A percentile compares a stretch with the other conserved stretches of the same genome.
phyloP scores from a whole-genome alignment of 2,888 invertebrate species.

The Germaria angustata region DNA sequence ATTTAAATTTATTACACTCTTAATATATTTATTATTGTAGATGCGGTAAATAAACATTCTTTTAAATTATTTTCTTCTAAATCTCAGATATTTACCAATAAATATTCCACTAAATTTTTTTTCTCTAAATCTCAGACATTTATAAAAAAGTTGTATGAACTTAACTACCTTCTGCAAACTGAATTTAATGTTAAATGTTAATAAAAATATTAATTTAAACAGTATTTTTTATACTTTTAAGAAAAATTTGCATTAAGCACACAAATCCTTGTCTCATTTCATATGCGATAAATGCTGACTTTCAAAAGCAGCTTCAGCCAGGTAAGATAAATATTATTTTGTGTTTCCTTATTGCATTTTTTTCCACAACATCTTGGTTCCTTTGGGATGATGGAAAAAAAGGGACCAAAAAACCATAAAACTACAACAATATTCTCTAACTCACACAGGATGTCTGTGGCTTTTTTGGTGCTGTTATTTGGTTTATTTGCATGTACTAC shows the following conservation, averaged over 20 bases:
- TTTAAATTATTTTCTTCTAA: too few species aligned
- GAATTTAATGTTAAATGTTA: too few species aligned
- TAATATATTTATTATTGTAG: too few species aligned
- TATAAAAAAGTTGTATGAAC: too few species aligned
- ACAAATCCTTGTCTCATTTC: not conserved
- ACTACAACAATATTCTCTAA: conserved; percentile 6
- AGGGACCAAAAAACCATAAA: not conserved
- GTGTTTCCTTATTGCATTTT: not conserved
- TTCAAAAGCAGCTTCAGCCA: not conserved
- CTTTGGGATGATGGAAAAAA: not conserved
- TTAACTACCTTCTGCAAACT: too few species aligned
- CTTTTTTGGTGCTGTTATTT: not conserved
- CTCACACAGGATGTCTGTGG: conserved; percentile 29
- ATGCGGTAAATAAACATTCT: too few species aligned
- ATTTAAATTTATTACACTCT: too few species aligned
- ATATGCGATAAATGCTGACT: conserved; percentile 3
- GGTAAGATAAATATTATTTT: not conserved
- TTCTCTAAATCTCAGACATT: too few species aligned
- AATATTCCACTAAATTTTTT: too few species aligned
- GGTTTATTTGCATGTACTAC: conserved; percentile 24
- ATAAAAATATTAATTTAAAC: too few species aligned
- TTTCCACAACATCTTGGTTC: not conserved
- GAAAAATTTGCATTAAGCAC: not conserved
- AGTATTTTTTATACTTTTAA: too few species aligned
- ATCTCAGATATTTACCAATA: too few species aligned